phyloP scores from a whole-genome alignment of 2,113 vertebrate species.

The Felis chaus region DNA sequence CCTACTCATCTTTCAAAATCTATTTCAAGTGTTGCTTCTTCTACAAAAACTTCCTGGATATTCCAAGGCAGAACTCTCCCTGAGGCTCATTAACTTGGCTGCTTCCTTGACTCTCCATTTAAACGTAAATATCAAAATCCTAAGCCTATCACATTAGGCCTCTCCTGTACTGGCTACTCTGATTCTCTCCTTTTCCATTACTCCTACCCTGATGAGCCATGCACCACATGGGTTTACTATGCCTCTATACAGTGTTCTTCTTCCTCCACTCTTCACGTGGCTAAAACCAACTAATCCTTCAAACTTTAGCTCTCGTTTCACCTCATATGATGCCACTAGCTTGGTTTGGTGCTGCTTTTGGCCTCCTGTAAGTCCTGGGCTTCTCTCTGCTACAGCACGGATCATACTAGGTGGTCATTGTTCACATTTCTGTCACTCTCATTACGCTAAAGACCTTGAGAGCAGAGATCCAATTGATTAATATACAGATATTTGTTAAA shows the following conservation, averaged over 20 bases:
- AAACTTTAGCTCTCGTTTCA: neutral
- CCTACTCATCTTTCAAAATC: neutral
- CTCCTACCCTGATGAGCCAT: neutral
- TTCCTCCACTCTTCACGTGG: neutral
- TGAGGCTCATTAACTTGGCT: neutral
- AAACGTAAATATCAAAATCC: neutral
- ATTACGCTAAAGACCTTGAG: neutral
- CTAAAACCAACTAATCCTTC: neutral
- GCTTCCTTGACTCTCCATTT: neutral
- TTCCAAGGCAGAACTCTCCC: neutral
- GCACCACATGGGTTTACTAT: neutral
- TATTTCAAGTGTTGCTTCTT: slow-evolving; percentile 9
- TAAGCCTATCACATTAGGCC: neutral
- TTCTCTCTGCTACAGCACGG: neutral
- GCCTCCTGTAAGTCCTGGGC: neutral
- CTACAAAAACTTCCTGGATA: slow-evolving; percentile 1
- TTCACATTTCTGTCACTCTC: neutral
- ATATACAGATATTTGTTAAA: neutral
- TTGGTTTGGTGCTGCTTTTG: neutral
- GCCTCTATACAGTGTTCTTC: neutral
- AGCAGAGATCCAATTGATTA: neutral
- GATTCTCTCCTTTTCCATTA: neutral
- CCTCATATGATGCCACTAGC: neutral
- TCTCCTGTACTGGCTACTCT: neutral
- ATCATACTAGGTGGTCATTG: neutral